phyloP scores from a whole-genome alignment of 2,113 vertebrate genomes.

The Catagonus wagneri region DNA sequence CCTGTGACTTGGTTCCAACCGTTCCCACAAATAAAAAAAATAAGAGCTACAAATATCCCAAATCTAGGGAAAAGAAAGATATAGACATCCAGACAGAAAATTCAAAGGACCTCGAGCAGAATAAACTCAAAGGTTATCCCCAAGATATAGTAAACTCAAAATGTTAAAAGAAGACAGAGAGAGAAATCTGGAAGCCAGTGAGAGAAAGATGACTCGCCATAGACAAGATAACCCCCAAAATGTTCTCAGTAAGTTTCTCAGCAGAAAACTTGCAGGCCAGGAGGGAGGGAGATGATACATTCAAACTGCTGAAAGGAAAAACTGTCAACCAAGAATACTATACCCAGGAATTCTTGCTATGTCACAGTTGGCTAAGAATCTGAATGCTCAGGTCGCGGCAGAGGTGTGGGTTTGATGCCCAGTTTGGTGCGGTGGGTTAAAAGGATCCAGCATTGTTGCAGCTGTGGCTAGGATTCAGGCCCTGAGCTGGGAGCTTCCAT shows the following conservation, averaged over 20 bases:
- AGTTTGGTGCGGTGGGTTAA: too few species aligned
- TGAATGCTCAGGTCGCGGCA: too few species aligned
- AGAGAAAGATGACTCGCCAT: not conserved
- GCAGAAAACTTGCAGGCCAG: not conserved
- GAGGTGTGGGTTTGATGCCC: too few species aligned
- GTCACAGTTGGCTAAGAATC: too few species aligned
- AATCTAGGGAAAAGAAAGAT: not conserved
- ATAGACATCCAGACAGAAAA: not conserved
- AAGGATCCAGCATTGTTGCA: too few species aligned
- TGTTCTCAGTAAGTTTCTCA: not conserved
- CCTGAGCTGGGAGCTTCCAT: too few species aligned
- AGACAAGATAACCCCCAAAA: not conserved
- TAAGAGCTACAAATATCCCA: not conserved
- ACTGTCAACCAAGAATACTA: not conserved
- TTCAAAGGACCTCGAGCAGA: not conserved
- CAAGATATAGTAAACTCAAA: not conserved
- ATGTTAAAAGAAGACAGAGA: not conserved
- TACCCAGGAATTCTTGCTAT: not conserved
- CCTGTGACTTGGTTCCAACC: not conserved
- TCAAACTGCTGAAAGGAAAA: not conserved
- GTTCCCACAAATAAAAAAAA: not conserved
- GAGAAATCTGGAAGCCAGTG: not conserved
- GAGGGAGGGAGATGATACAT: not conserved
- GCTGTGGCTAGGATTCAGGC: too few species aligned
- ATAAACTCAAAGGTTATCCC: not conserved